These are phyloP conservation scores for Conger conger DNA, from an alignment of 2,113 vertebrate species.

Conservation along the genomic window DNA sequence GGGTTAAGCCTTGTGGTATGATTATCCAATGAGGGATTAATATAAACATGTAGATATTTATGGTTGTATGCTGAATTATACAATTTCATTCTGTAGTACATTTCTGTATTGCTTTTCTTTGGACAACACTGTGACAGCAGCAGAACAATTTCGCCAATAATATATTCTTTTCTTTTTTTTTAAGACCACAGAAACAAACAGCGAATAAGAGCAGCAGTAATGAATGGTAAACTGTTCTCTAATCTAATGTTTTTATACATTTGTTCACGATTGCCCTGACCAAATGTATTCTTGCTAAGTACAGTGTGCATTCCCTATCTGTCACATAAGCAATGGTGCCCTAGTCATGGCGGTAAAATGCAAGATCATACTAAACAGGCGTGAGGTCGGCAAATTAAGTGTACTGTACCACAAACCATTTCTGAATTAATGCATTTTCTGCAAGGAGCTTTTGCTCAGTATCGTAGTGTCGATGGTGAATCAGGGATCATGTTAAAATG, in stretches of 20 bases:
- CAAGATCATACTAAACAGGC: neutral
- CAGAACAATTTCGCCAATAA: neutral
- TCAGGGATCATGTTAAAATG: neutral
- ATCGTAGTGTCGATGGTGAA: neutral
- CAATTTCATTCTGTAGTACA: neutral
- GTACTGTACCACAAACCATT: neutral
- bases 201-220: neutral
- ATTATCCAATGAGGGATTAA: neutral
- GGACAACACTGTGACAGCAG: neutral
- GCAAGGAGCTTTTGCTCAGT: neutral
- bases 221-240: neutral
- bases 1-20: neutral
- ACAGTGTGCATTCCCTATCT: neutral
- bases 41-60: neutral
- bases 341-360: neutral
- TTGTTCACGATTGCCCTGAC: neutral
- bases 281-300: neutral
- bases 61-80: neutral
- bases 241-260: neutral
- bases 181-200: neutral
- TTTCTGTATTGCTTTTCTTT: slow-evolving; percentile 5
- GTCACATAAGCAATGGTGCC: neutral
- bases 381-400: neutral
- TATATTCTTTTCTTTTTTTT: neutral
- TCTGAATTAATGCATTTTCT: no score